Conservation (phyloP, 2,113 vertebrate species). For the Amphiprion percula region DNA sequence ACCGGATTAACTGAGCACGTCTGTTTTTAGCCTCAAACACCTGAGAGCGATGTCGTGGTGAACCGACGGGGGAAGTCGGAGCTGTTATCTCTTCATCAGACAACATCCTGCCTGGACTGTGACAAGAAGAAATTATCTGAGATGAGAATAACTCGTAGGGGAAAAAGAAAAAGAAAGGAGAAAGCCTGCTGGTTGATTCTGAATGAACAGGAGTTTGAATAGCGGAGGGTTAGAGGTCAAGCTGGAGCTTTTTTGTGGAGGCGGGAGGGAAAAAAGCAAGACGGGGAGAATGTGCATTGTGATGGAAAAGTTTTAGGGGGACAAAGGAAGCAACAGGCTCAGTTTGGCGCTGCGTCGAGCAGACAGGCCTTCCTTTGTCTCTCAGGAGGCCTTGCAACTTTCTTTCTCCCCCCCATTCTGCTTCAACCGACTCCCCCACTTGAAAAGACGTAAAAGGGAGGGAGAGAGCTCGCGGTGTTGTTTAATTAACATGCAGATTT, state of each 20-base stretch:
- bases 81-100: constrained; percentile 65
- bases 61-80: background rate
- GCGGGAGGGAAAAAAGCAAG: constrained; percentile 61
- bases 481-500: constrained; percentile 78
- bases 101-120: constrained; percentile 34
- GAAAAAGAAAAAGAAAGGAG: constrained; percentile 22
- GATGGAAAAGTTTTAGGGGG: constrained; percentile 81
- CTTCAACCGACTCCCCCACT: constrained; percentile 45
- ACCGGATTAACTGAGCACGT: constrained; percentile 48
- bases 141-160: constrained; percentile 64
- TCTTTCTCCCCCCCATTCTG: constrained; percentile 57
- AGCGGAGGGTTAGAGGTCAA: constrained; percentile 75
- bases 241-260: constrained; percentile 66
- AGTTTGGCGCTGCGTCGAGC: constrained; percentile 78
- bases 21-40: constrained; percentile 29
- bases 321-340: constrained; percentile 81
- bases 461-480: constrained; percentile 54
- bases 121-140: constrained; percentile 37
- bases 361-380: constrained; percentile 83
- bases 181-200: constrained; percentile 72
- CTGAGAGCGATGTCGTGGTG: constrained; percentile 43
- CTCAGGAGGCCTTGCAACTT: constrained; percentile 80
- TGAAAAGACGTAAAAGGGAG: constrained; percentile 65
- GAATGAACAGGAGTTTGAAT: constrained; percentile 78
- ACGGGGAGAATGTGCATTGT: constrained; percentile 82